Evolutionary conservation across 2,113 vertebrate genomes (phyloP).

Genomic region (Apaloderma vittatum): DNA sequence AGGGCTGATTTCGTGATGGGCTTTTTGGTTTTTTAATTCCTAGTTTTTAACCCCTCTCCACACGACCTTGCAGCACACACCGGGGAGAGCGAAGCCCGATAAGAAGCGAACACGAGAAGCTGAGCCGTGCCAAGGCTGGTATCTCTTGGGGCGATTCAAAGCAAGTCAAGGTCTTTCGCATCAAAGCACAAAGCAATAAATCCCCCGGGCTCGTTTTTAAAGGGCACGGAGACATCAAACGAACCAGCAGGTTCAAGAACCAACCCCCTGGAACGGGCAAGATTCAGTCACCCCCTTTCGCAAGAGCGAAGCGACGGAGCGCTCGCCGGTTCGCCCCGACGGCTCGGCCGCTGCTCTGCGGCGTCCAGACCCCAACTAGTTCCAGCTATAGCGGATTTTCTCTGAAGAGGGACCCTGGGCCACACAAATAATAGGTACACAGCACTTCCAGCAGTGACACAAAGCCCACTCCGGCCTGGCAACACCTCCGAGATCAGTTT

Average conservation of each 20-base stretch:
- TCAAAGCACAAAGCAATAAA: slow-evolving; percentile 7
- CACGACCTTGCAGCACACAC: neutral
- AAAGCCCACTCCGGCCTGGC: neutral
- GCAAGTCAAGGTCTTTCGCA: neutral
- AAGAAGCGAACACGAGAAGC: neutral
- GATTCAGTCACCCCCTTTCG: neutral
- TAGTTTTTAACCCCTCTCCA: neutral
- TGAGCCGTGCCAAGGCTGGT: neutral
- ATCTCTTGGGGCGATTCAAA: neutral
- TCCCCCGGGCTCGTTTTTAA: neutral
- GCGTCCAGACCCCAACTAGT: neutral
- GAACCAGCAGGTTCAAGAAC: neutral
- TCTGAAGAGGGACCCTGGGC: neutral
- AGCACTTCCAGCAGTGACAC: neutral
- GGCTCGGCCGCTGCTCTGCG: too few species aligned
- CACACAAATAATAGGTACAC: fast-evolving
- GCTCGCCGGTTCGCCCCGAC: too few species aligned
- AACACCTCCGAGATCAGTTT: neutral
- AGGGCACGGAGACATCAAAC: neutral
- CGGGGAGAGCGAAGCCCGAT: neutral
- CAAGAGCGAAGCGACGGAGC: neutral
- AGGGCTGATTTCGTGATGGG: neutral
- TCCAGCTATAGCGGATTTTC: neutral
- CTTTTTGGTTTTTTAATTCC: too few species aligned
- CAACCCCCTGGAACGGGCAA: neutral